Conservation (phyloP, 2,113 vertebrate species). For the Cyprinus carpio region DNA sequence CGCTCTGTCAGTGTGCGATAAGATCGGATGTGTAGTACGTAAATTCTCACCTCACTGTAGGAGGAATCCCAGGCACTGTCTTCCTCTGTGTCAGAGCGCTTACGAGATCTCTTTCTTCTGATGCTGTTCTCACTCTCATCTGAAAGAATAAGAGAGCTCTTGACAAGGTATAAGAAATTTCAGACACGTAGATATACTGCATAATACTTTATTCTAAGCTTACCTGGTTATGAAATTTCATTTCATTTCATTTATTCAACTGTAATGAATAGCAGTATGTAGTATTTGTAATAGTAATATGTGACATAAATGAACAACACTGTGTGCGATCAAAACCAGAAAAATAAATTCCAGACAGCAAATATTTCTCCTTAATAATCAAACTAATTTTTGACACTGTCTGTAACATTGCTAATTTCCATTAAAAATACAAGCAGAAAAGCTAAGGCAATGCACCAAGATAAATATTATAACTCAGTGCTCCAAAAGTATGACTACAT, state of each 20-base stretch:
- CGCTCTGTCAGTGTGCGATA: not conserved
- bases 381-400: not conserved
- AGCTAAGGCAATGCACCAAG: not conserved
- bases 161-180: not conserved
- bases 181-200: not conserved
- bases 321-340: too few species aligned
- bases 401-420: not conserved
- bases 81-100: constrained; percentile 65
- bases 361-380: not conserved
- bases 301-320: not conserved
- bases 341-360: too few species aligned
- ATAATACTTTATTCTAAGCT: not conserved
- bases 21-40: constrained; percentile 22
- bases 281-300: not conserved
- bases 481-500: not conserved
- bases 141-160: constrained; percentile 14
- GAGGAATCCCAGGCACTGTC: constrained; percentile 67
- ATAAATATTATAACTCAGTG: not conserved
- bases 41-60: constrained; percentile 64
- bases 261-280: not conserved
- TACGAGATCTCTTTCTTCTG: constrained; percentile 71
- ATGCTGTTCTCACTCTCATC: constrained; percentile 56
- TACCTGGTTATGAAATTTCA: not conserved
- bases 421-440: not conserved
- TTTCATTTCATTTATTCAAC: not conserved